Conservation (phyloP, 2,797 vertebrate species). For the Bryconaethiops microstoma region DNA sequence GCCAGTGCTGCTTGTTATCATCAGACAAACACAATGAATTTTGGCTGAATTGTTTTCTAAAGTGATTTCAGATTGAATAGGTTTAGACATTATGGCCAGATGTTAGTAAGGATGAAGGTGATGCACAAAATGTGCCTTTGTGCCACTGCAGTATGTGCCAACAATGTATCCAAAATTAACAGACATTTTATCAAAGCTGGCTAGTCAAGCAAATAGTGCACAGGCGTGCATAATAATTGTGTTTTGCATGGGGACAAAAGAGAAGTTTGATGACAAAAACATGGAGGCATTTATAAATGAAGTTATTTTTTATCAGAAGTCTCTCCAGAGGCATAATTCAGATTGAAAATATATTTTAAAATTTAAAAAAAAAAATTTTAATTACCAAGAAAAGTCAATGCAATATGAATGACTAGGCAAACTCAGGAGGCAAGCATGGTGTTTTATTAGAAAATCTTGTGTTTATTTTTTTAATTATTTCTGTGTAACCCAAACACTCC, state of each 20-base stretch:
- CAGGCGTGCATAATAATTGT: not conserved
- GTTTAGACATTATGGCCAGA: not conserved
- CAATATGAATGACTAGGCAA: too few species aligned
- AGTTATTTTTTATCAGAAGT: not conserved
- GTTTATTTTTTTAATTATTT: too few species aligned
- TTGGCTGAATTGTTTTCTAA: not conserved
- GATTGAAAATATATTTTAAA: too few species aligned
- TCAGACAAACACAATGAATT: not conserved
- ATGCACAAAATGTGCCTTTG: not conserved
- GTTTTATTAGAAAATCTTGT: too few species aligned
- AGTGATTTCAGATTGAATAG: not conserved
- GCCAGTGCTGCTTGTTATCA: slow-evolving; percentile 14
- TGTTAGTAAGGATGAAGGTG: not conserved
- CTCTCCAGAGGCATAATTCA: not conserved
- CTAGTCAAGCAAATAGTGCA: not conserved
- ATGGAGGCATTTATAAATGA: not conserved
- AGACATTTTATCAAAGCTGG: not conserved
- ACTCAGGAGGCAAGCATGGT: too few species aligned
- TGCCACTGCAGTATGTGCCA: not conserved
- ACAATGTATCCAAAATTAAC: not conserved
- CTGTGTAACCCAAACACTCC: too few species aligned
- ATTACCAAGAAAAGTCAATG: too few species aligned
- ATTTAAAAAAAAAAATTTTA: too few species aligned
- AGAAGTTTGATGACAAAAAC: not conserved
- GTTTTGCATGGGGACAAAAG: not conserved